Evolutionary conservation across 2,888 invertebrate species (phyloP), one percentile per base, ranked within the genome.

Genomic region (Philhelius pedissequus): DNA sequence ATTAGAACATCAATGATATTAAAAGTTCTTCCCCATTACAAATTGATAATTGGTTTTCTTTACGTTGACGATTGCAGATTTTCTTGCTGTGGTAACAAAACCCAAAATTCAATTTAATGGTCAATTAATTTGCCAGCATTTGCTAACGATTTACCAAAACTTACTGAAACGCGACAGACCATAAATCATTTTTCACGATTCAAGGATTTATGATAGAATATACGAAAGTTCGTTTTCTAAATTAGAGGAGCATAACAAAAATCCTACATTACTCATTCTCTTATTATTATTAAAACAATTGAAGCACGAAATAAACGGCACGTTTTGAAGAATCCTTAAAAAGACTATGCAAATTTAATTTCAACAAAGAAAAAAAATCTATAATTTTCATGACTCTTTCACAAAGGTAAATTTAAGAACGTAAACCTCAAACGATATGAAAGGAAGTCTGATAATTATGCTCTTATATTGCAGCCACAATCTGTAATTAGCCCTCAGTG

Each of bases 141-240:
- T 15, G 20, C 7, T 15, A 5, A 45, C 15, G 11, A 73, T 52
- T 32, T 6, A 11, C 27, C 27, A 60, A 25, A 30, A 66, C 9
- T 18, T 22, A 54, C 32, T 54, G 13, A 56, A 64, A 54, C 30
- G 56, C 43, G 45, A 56, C 54, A 71, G 64, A 79, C 62, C 68
- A 74, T 79, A 62, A 79, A 54, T 58, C 71, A 73, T 73, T 79
- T 79, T 73, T 52, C 50, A 52, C 25, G 68, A 35, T 58, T 32
- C 40, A 52, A 66, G 27, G 58, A 73, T 60, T 56, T 38, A 38
- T 56, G 35, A 66, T 71, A 45, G 58, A 50, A 38, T 20, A 4
- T 35, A 20, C 45, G 3, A 40, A 15, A 43, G 20, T 22, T 13
- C 9, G 15, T 9, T 43, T 43, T 4, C 18, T 9, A 43, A 43